Conservation (phyloP, 2,888 invertebrate species). For the Drosophila monieri region DNA sequence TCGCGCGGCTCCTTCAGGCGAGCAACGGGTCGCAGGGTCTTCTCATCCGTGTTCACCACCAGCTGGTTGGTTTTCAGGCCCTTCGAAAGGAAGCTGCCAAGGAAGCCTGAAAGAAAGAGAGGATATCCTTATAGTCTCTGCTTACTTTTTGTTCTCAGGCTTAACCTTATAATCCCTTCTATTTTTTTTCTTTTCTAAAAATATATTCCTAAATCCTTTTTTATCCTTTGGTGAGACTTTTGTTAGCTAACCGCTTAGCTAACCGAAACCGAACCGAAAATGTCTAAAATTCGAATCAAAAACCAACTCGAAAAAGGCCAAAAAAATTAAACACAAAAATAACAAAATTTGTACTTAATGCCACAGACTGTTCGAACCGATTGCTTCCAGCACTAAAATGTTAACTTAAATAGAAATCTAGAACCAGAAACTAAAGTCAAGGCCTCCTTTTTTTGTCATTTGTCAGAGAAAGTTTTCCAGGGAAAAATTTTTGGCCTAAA, state of each 20-base stretch:
- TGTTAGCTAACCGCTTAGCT: not conserved
- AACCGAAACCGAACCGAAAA: too few species aligned
- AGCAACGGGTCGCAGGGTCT: conserved; percentile 87
- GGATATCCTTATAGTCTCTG: not conserved
- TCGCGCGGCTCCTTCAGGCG: conserved; percentile 89
- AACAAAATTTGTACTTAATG: not conserved
- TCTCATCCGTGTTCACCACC: conserved; percentile 88
- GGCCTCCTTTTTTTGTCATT: conserved; percentile 18
- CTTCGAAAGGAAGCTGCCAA: conserved; percentile 84
- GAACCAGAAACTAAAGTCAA: conserved; percentile 7
- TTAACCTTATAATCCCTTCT: not conserved
- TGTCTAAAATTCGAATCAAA: conserved; percentile 4
- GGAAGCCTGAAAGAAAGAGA: conserved; percentile 74
- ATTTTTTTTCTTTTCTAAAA: not conserved
- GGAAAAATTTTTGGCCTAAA: conserved; percentile 35
- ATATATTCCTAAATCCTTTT: not conserved
- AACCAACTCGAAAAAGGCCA: not conserved
- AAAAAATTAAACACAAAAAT: too few species aligned
- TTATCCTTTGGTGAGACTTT: not conserved
- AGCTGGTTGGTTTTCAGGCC: conserved; percentile 88
- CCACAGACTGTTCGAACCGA: not conserved
- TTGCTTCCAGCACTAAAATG: conserved; percentile 7
- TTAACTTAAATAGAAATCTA: not conserved
- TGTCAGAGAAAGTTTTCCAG: conserved; percentile 35
- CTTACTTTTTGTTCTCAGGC: not conserved